Evolutionary conservation across 2,888 invertebrate species (phyloP).

Genomic region (Volucella inanis): DNA sequence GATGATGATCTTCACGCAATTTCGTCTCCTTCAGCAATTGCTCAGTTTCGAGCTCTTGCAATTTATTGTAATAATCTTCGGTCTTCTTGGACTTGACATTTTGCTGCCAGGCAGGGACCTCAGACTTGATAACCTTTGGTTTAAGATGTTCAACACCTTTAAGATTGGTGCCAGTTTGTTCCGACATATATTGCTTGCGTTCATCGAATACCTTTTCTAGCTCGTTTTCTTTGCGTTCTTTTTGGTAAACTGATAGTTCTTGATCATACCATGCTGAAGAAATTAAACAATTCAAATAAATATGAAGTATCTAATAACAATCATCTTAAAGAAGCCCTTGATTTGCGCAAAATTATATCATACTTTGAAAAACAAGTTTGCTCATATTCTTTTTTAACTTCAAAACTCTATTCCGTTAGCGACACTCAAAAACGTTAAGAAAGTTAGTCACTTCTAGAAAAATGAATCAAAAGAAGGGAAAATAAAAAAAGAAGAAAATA

Average conservation of each 20-base stretch:
- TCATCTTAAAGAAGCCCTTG: slow-evolving; percentile 24
- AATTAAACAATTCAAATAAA: slow-evolving; percentile 75
- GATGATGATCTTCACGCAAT: slow-evolving; percentile 90
- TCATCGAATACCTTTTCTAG: slow-evolving; percentile 95
- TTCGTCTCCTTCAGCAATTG: slow-evolving; percentile 92
- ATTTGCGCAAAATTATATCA: not conserved
- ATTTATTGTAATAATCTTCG: slow-evolving; percentile 92
- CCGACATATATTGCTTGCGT: slow-evolving; percentile 88
- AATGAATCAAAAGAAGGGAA: not conserved
- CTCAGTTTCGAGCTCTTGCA: slow-evolving; percentile 92
- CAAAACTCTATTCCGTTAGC: slow-evolving; percentile 17
- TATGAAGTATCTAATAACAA: not conserved
- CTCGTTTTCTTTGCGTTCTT: slow-evolving; percentile 91
- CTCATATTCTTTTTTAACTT: not conserved
- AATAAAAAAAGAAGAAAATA: not conserved
- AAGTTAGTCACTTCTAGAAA: slow-evolving; percentile 35
- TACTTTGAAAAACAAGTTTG: not conserved
- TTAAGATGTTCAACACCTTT: slow-evolving; percentile 85
- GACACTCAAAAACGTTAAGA: slow-evolving; percentile 18
- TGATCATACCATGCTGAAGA: slow-evolving; percentile 94
- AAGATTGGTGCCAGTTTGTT: slow-evolving; percentile 86
- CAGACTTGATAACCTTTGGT: slow-evolving; percentile 88
- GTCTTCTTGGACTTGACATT: slow-evolving; percentile 91
- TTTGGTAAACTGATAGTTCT: slow-evolving; percentile 92
- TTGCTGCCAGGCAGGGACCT: slow-evolving; percentile 94